A percentile compares a stretch with the other conserved stretches of the same genome.
Conservation (phyloP, 2,113 vertebrate species). For the Excalfactoria chinensis region DNA sequence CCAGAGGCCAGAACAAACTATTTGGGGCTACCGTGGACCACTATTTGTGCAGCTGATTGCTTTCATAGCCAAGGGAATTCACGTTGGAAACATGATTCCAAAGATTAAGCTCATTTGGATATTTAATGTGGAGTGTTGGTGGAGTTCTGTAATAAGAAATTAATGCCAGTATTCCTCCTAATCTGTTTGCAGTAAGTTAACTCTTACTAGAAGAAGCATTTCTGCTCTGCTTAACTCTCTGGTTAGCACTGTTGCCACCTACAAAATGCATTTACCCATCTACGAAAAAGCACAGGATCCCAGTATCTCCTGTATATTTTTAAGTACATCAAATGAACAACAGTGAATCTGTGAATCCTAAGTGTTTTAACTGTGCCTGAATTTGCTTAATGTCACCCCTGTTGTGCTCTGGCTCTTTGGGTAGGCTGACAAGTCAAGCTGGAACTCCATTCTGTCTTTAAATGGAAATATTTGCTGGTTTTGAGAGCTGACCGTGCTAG, state of each 20-base stretch:
- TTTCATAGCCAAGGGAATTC: not conserved
- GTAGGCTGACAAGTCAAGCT: not conserved
- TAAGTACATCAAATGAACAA: not conserved
- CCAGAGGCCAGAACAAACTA: not conserved
- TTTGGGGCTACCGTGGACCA: not conserved
- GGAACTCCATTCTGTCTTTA: not conserved
- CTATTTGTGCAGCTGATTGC: not conserved
- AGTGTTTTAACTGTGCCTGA: not conserved
- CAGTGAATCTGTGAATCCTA: rapidly evolving
- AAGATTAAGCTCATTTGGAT: constrained; percentile 23
- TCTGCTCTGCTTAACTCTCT: not conserved
- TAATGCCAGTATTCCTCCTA: not conserved
- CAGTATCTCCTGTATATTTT: not conserved
- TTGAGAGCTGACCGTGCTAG: not conserved
- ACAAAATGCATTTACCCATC: not conserved
- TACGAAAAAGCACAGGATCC: not conserved
- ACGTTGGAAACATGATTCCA: constrained; percentile 13
- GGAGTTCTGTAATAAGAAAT: constrained; percentile 19
- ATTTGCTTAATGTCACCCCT: not conserved
- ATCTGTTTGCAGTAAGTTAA: not conserved
- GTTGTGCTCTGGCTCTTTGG: not conserved
- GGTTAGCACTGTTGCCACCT: not conserved
- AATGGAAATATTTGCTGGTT: not conserved
- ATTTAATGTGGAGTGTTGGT: not conserved
- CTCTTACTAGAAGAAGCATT: not conserved